Evolutionary conservation across 1,140 invertebrate species (phyloP).

Genomic region (Panagrolaimus sp.): DNA sequence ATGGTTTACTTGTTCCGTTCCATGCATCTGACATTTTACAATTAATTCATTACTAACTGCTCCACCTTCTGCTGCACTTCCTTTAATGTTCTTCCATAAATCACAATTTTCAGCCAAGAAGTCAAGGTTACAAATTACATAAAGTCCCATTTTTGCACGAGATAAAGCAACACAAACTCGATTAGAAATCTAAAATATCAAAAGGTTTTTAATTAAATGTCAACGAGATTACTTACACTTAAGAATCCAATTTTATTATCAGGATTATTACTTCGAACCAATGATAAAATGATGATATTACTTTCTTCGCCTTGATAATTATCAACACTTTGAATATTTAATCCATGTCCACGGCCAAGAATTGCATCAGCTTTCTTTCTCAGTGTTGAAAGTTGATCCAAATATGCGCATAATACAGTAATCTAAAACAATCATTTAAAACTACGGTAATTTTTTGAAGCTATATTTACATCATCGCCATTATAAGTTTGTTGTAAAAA

Average conservation of each 20-base stretch:
- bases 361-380: constrained; percentile 33
- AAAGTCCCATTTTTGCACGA: constrained; percentile 58
- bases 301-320: constrained; percentile 81
- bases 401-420: constrained; percentile 61
- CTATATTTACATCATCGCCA: constrained; percentile 18
- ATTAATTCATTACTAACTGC: constrained; percentile 46
- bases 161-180: constrained; percentile 60
- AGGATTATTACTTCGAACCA: constrained; percentile 71
- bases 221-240: constrained; percentile 38
- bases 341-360: constrained; percentile 38
- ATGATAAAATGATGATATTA: constrained; percentile 75
- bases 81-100: constrained; percentile 61
- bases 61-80: constrained; percentile 38
- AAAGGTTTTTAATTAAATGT: neutral
- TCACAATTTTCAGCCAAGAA: constrained; percentile 61
- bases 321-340: constrained; percentile 69
- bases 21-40: constrained; percentile 62
- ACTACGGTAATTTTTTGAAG: neutral
- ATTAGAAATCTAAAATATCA: constrained; percentile 65
- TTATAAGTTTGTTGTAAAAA: constrained; percentile 60
- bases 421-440: constrained; percentile 45
- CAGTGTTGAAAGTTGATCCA: constrained; percentile 59
- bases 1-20: constrained; percentile 52
- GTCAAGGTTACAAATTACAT: constrained; percentile 69
- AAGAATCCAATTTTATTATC: constrained; percentile 73